Base-by-base conservation (phyloP, 2,797 vertebrate species). In the Eulemur albifrons region DNA sequence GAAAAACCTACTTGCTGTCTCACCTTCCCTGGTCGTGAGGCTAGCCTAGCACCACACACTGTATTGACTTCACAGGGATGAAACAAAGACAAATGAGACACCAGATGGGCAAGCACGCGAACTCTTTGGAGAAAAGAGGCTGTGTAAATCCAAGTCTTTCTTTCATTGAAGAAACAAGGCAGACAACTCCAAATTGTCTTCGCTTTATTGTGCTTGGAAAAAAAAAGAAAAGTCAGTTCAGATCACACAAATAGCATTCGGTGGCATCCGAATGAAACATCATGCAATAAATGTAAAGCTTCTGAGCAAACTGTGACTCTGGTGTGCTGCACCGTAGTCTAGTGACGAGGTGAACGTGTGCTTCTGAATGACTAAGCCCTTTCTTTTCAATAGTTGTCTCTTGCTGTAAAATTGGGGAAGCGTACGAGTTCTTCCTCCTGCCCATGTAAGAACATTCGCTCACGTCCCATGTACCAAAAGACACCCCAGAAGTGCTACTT, bases 141-240 rank as follows among this genome's bases (percentile, higher is more conserved):
- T 72, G 27, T 63, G 48, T 87, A 89, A 92, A 69, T 69, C 52
- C 73, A 93, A 40, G 12, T 75, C 76, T 85, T 93, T 45, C 32
- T 92, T 95, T 96, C 90, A 73, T 50, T 94, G 86, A 90, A 85
- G 84, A 96, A 95, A 90, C 72, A 92, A 93, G 43, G 69, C 38
- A 94, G 94, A 95, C 20, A 69, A 88, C 69, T 94, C 38, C 80
- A 83, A 65, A 61, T 5, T 91, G 48, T 94, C n/a, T 80, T 93
- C 11, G 20, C 40, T 94, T 82, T 83, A 69, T 45, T 38, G 3
- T 80, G 85, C 73, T n/a, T 57, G 38, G 2, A 35, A 35, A 9
- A 35, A 40, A 40, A 40, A 92, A 65, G 40, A 27, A 59, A 92
- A 65, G 40, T 79, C 59, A 75, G 27, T 86, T 20, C 15, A 9